Conservation (phyloP, 2,113 vertebrate genomes). For the Gopherus evgoodei region DNA sequence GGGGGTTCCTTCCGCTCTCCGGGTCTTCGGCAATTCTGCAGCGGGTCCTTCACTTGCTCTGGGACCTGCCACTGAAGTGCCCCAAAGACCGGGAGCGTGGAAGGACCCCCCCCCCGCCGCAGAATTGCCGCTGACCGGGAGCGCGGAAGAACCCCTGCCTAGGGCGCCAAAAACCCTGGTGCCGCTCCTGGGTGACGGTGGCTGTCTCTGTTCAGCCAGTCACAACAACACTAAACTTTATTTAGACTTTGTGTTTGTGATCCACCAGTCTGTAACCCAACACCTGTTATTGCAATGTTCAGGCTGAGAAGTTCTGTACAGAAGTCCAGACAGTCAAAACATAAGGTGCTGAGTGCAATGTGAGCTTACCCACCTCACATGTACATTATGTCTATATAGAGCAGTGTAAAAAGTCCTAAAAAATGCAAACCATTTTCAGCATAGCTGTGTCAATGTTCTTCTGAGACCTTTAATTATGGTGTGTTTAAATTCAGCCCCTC, state of each 20-base stretch:
- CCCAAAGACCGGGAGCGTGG: too few relatives aligned
- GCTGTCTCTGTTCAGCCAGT: background rate
- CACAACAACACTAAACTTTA: background rate
- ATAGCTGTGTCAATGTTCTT: background rate
- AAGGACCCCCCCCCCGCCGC: too few relatives aligned
- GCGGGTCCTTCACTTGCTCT: too few relatives aligned
- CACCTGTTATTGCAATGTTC: background rate
- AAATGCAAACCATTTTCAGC: background rate
- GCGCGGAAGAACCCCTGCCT: too few relatives aligned
- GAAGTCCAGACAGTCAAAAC: background rate
- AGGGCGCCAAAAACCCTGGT: too few relatives aligned
- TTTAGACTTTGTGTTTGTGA: background rate
- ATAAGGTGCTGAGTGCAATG: background rate
- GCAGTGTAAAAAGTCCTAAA: background rate
- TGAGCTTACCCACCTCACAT: background rate
- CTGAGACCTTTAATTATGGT: background rate
- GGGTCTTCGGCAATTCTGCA: too few relatives aligned
- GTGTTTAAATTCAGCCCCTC: background rate
- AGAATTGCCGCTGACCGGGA: too few relatives aligned
- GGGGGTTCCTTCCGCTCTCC: too few relatives aligned
- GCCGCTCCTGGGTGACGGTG: background rate
- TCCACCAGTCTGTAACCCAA: background rate
- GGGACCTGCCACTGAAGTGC: too few relatives aligned
- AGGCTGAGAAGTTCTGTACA: background rate
- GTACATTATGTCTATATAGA: background rate